Base-by-base conservation (phyloP, 1,140 invertebrate species). In the Halictus rubicundus region DNA sequence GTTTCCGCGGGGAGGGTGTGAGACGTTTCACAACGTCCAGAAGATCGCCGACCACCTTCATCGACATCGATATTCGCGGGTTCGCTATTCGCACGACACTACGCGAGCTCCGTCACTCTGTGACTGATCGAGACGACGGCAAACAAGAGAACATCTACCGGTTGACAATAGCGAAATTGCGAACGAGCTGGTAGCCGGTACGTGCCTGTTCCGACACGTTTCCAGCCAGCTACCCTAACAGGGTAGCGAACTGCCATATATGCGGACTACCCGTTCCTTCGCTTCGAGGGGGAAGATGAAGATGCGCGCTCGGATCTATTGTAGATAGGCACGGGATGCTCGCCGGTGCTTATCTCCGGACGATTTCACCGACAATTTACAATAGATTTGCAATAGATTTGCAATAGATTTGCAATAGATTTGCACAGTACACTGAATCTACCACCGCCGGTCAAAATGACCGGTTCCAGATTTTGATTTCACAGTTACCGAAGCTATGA, bases 141-240 rank as follows among this genome's bases (percentile, higher is more conserved):
- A 61, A 57, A 61, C 71, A 60, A 66, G 23, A n/a, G 76, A 60
- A 49, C 14, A 59, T 59, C 78, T 65, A 39, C 66, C 60, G 75
- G 54, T 75, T 60, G 54, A 84, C 82, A 83, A 81, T 74, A 77
- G 72, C 9, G 37, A 52, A 76, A 46, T 73, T 49, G 66, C 79
- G 83, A 64, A 25, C 12, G 7, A 49, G 42, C 27, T 77, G 70
- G 32, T 6, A n/a, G 8, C 9, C 39, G 25, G 70, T 25, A 8
- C 57, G 46, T 68, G 82, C 80, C 9, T 85, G 75, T 39, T 70
- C 42, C 8, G 32, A 85, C 84, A 19, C 74, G 84, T 79, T 81
- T 72, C 42, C 27, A 27, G 37, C 8, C 4, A 37, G 57, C 59
- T 23, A 27, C 23, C 25, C 12, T 16, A 21, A 37, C 8, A 54